These are phyloP conservation scores for Peromyscus aztecus DNA, from an alignment of 2,797 vertebrate species.

Conservation along the genomic window DNA sequence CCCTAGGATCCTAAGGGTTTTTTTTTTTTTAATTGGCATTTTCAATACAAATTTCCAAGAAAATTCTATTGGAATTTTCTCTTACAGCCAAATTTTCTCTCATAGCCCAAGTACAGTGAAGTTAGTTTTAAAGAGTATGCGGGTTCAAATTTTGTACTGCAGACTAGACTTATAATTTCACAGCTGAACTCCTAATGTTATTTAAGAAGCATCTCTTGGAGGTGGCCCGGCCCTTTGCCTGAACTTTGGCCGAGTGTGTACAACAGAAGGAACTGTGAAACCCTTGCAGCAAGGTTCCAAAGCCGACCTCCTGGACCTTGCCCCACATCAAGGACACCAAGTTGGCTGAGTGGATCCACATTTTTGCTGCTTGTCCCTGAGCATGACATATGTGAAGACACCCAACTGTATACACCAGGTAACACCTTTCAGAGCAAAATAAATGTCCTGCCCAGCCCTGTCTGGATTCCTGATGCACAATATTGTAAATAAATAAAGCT, in stretches of 20 bases:
- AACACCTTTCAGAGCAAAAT: not conserved
- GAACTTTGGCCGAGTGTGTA: not conserved
- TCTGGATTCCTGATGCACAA: not conserved
- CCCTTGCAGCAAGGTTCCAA: no score
- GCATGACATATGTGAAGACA: no score
- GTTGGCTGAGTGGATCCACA: accelerated
- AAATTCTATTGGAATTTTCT: no score
- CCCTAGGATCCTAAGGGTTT: not conserved
- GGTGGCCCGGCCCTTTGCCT: not conserved
- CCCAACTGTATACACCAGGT: accelerated
- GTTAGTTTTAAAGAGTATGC: accelerated
- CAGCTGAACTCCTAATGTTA: not conserved
- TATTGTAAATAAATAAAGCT: not conserved
- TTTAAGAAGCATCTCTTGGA: not conserved
- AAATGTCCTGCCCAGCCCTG: accelerated
- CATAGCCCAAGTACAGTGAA: not conserved
- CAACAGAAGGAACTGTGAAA: no score
- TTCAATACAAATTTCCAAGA: not conserved
- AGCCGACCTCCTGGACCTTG: accelerated
- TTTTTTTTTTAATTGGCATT: not conserved
- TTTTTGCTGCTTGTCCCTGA: not conserved
- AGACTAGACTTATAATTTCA: not conserved
- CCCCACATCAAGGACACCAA: not conserved
- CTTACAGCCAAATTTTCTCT: not conserved
- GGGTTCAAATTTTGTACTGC: not conserved